Evolutionary conservation across 2,113 vertebrate genomes (phyloP).

Genomic region (rabbit (Oryctolagus cuniculus)): DNA sequence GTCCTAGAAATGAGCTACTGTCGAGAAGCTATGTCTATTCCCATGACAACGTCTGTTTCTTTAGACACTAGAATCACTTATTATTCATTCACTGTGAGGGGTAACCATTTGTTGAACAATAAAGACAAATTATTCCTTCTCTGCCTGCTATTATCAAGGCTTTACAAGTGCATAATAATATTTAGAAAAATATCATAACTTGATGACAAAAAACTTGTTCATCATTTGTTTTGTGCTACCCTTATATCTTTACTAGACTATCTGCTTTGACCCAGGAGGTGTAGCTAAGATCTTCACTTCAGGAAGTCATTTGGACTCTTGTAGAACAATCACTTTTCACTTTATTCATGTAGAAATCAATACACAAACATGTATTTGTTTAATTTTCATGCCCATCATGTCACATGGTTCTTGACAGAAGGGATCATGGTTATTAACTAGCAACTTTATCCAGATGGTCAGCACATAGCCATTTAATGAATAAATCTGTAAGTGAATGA

Average conservation of each 20-base stretch:
- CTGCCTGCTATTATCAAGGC: background rate
- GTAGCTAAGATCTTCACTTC: background rate
- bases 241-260: background rate
- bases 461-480: background rate
- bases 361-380: background rate
- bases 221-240: background rate
- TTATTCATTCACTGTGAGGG: constrained; percentile 42
- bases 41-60: constrained; percentile 67
- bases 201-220: constrained; percentile 3
- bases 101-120: constrained; percentile 51
- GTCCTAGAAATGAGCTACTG: constrained; percentile 64
- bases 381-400: background rate
- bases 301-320: background rate
- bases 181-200: constrained; percentile 45
- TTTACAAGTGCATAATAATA: constrained; percentile 3
- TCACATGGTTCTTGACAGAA: background rate
- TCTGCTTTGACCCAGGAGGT: background rate
- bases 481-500: background rate
- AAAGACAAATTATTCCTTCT: background rate
- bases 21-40: constrained; percentile 59
- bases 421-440: background rate
- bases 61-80: constrained; percentile 52
- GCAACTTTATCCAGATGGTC: background rate
- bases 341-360: background rate
- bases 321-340: accelerated